Evolutionary conservation across 2,113 vertebrate species (phyloP), one percentile per base, ranked within the genome.

Genomic region (Hippocampus guttulatus): DNA sequence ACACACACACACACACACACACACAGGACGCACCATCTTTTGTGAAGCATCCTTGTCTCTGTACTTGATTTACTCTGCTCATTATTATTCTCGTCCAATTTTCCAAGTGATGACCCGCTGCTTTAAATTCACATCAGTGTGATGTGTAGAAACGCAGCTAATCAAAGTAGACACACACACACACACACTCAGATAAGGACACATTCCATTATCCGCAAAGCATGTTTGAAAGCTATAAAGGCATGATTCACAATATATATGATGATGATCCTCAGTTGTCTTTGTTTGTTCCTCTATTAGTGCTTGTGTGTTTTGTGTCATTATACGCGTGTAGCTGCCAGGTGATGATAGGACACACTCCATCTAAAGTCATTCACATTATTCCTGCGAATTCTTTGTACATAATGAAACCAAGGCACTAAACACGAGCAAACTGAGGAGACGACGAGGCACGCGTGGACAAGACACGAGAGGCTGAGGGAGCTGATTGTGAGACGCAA

Each of bases 71-170:
- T 75, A 67, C 63, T 27, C 61, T 40, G 63, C 38, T 83, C 75
- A 82, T 90, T 89, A 75, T 61, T 83, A 91, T 88, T 88, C 85
- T 45, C 30, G 71, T 74, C 76, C 70, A 68, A 83, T 74, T 63
- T 73, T 72, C 60, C 61, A 67, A 14, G 82, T 74, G 75, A 79
- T 78, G 27, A 69, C 76, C 76, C 74, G 78, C 81, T 78, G 71
- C 16, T 84, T 79, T 81, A 78, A 60, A 85, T 84, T 81, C 74
- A 69, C 64, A 85, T 89, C 72, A 43, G 43, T 79, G 65, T 84
- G 75, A 86, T 87, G 74, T 78, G 75, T 81, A 80, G 82, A 82
- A 85, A 84, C 75, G 78, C 68, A 61, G 63, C 70, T 77, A 87
- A 84, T 88, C 83, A 85, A 47, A 33, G 47, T 4, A 18, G 15